These are phyloP conservation scores for Acanthiza pusilla DNA, from an alignment of 2,797 vertebrate species.

Conservation along the genomic window DNA sequence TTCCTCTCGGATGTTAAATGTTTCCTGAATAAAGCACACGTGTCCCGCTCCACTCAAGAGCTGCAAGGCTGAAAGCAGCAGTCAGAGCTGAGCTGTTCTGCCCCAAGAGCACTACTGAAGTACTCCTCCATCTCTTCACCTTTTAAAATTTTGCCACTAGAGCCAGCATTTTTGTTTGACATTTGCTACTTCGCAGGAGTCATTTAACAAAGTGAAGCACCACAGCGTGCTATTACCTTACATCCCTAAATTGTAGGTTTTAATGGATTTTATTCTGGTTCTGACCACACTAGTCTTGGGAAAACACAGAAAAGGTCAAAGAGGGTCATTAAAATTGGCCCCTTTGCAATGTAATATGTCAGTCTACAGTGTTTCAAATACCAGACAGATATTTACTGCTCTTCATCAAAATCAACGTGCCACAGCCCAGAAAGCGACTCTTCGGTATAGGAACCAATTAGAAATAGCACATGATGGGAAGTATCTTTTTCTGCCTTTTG, in stretches of 20 bases:
- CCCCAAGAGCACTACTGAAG: background rate
- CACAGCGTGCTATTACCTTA: background rate
- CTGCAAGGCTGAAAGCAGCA: background rate
- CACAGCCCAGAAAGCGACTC: background rate
- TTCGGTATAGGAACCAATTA: background rate
- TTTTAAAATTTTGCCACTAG: background rate
- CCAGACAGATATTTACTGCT: background rate
- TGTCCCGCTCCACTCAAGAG: background rate
- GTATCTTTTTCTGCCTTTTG: background rate
- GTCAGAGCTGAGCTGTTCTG: background rate
- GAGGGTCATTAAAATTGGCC: background rate
- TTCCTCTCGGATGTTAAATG: background rate
- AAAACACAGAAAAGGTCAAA: background rate
- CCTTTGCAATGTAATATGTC: background rate
- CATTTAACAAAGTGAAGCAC: background rate
- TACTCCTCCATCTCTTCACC: background rate
- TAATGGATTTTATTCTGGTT: background rate
- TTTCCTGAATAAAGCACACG: rapidly evolving
- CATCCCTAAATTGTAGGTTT: background rate
- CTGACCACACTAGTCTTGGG: background rate
- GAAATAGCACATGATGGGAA: background rate
- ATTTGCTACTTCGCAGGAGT: background rate
- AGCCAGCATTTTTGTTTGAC: background rate
- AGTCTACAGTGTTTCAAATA: background rate
- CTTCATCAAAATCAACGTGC: background rate